Percentiles rank a stretch among this genome's conserved stretches.
These are phyloP conservation scores for Formica aserva DNA, from an alignment of 2,888 invertebrate species.

Conservation along the genomic window DNA sequence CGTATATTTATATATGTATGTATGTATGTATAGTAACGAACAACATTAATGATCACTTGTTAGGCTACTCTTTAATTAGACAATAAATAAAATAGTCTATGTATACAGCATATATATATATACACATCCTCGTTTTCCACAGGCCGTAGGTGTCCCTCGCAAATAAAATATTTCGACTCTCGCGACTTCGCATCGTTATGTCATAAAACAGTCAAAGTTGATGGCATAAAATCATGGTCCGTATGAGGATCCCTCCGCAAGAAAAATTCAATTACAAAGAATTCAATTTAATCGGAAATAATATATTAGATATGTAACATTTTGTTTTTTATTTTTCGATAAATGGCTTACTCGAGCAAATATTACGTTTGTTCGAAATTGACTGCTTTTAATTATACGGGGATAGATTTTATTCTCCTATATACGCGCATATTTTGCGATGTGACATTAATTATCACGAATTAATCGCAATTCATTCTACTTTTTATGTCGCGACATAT, in stretches of 20 bases:
- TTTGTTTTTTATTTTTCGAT: background rate
- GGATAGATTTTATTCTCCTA: slow-evolving; percentile 19
- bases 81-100: slow-evolving; percentile 83
- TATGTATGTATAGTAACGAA: slow-evolving; percentile 79
- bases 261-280: slow-evolving; percentile 14
- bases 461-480: slow-evolving; percentile 9
- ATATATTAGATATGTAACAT: background rate
- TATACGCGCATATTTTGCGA: background rate
- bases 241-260: slow-evolving; percentile 34
- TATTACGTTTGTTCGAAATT: slow-evolving; percentile 23
- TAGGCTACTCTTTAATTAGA: slow-evolving; percentile 80
- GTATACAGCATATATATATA: slow-evolving; percentile 55
- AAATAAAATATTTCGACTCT: slow-evolving; percentile 28
- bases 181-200: slow-evolving; percentile 27
- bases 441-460: background rate
- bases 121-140: slow-evolving; percentile 44
- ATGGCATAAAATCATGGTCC: slow-evolving; percentile 41
- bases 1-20: slow-evolving; percentile 42
- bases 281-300: slow-evolving; percentile 10
- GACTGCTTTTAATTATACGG: slow-evolving; percentile 6
- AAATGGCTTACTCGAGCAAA: slow-evolving; percentile 33
- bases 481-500: slow-evolving; percentile 6
- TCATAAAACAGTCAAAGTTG: slow-evolving; percentile 30
- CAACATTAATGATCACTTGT: slow-evolving; percentile 83
- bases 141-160: slow-evolving; percentile 59